These are phyloP conservation scores for Nibea albiflora DNA, from an alignment of 2,113 vertebrate species.

Conservation along the genomic window DNA sequence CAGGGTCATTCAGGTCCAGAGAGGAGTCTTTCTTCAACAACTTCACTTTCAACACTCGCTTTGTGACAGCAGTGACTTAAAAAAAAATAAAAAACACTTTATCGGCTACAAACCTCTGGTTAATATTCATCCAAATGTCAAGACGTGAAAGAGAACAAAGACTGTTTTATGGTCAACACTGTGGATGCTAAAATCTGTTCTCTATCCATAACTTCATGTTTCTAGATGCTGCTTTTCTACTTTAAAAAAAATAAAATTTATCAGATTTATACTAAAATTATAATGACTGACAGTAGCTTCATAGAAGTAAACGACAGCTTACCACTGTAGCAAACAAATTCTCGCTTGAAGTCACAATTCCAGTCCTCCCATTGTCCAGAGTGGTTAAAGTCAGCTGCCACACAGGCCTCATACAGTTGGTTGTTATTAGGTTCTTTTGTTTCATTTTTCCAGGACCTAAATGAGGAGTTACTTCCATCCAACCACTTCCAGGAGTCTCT, in stretches of 20 bases:
- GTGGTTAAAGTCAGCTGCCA: fast-evolving
- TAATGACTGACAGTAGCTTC: too few relatives aligned
- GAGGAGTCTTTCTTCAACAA: background rate
- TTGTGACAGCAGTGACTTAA: too few relatives aligned
- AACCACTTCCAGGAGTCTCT: slow-evolving; percentile 29
- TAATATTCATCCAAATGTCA: too few relatives aligned
- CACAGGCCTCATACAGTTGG: fast-evolving
- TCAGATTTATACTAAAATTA: too few relatives aligned
- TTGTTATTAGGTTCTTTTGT: background rate
- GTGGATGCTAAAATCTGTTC: too few relatives aligned
- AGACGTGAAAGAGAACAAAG: too few relatives aligned
- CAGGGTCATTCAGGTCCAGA: background rate
- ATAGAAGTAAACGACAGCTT: background rate
- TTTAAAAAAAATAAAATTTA: background rate
- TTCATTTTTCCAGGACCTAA: background rate
- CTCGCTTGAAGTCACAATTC: fast-evolving
- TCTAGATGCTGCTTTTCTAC: too few relatives aligned
- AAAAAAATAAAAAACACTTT: too few relatives aligned
- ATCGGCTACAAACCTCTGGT: too few relatives aligned
- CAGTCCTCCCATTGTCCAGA: background rate
- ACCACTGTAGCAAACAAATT: slow-evolving; percentile 31
- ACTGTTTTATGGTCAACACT: too few relatives aligned
- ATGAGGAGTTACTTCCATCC: slow-evolving; percentile 5
- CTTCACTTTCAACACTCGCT: background rate
- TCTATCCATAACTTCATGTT: too few relatives aligned